Evolutionary conservation across 2,113 vertebrate species (phyloP), one percentile per base, ranked within the genome.

Genomic region (Sphaerodactylus townsendi): DNA sequence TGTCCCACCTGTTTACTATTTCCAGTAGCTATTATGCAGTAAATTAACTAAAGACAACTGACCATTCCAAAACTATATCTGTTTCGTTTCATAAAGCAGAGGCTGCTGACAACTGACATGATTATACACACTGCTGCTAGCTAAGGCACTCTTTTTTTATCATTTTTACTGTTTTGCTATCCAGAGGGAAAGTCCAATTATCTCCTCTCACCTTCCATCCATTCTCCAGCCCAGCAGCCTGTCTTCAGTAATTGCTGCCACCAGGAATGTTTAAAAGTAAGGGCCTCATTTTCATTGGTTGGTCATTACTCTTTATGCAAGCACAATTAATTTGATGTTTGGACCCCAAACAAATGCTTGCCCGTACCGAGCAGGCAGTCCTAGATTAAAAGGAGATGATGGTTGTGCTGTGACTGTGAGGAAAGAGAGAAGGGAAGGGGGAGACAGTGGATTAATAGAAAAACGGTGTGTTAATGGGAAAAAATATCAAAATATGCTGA

Each of bases 261-360:
- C 46, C 62, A 41, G 76, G 72, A 91, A 9, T 64, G 87, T 92
- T 92, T 33, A 65, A 87, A 93, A 62, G 71, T 79, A 68, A 7
- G 72, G 53, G 9, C 85, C 64, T 88, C 8, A 21, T 91, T 92
- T 59, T 30, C 25, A 23, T 30, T 81, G 90, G 81, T 28, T n/a
- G n/a, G 33, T n/a, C 3, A 33, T 53, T 3, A 28, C 59, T 92
- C 10, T 0, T 64, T 28, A 64, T 85, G 79, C 68, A 84, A 48
- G 14, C 25, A 37, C 88, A 71, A 85, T 92, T 91, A 86, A 68
- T 89, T 90, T 93, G 90, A 93, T 87, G 86, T 90, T 88, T 92
- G 83, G 76, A 90, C 90, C 87, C 66, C 88, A 90, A 89, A 79
- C 35, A 94, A 95, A 89, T 87, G 13, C 81, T 91, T 86, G 80